Evolutionary conservation across 2,797 vertebrate genomes (phyloP).

Genomic region (Phyllotis vaccarum): DNA sequence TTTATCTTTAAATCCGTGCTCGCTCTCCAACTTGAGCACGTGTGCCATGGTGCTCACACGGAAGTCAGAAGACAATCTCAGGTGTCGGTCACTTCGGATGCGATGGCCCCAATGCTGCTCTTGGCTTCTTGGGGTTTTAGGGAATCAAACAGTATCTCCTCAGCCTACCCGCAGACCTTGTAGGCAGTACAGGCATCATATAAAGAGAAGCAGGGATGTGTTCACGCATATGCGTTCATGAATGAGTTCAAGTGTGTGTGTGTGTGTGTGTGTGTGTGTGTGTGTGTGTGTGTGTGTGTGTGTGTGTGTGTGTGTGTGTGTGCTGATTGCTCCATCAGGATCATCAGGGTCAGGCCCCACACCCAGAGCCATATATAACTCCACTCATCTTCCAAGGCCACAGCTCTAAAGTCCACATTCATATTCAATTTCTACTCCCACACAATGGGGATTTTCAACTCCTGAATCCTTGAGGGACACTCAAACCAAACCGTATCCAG

Average conservation of each 20-base stretch:
- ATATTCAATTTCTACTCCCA: not conserved
- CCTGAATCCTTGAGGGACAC: not conserved
- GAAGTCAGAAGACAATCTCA: not conserved
- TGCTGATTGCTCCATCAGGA: not conserved
- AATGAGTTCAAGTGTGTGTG: too few relatives aligned
- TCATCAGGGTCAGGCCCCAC: not conserved
- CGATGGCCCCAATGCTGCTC: not conserved
- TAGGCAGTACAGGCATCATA: not conserved
- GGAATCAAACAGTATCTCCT: not conserved
- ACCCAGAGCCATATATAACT: not conserved
- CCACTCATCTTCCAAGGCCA: not conserved
- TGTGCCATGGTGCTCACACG: not conserved
- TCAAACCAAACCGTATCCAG: not conserved
- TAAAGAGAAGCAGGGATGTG: not conserved
- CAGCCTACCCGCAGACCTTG: not conserved
- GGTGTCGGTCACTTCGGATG: not conserved
- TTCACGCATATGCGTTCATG: not conserved
- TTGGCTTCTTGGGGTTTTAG: not conserved
- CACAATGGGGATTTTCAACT: not conserved
- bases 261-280: not conserved
- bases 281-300: not conserved
- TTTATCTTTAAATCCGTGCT: not conserved
- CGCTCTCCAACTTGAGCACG: too few relatives aligned
- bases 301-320: not conserved
- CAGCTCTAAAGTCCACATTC: not conserved